phyloP scores from a whole-genome alignment of 2,888 invertebrate species.

The Thelaira solivaga region DNA sequence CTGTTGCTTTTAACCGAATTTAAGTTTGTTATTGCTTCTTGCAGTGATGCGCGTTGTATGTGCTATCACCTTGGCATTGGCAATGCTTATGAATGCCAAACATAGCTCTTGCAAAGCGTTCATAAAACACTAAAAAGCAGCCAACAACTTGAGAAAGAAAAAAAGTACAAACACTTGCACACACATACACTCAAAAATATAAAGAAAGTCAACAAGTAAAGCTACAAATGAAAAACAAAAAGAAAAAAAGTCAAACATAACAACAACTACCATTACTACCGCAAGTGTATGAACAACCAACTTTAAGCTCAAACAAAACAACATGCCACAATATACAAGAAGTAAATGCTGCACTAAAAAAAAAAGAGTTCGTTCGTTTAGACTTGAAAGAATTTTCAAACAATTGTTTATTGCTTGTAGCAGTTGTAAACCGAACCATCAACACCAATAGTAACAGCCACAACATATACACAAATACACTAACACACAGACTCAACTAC shows the following conservation, averaged over 20 bases:
- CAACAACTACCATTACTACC: constrained; percentile 16
- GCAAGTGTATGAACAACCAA: constrained; percentile 39
- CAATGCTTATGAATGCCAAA: constrained; percentile 72
- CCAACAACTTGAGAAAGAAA: constrained; percentile 16
- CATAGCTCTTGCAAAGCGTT: constrained; percentile 42
- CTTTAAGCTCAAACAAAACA: constrained; percentile 42
- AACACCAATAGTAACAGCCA: constrained; percentile 51
- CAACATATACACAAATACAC: constrained; percentile 4
- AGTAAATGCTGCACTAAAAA: constrained; percentile 14
- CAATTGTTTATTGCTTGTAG: constrained; percentile 60
- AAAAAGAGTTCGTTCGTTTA: constrained; percentile 21
- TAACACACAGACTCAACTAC: background rate
- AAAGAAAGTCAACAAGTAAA: constrained; percentile 52
- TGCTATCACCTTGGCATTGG: constrained; percentile 75
- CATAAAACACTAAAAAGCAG: constrained; percentile 26
- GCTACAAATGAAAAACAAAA: constrained; percentile 3
- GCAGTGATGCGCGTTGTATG: constrained; percentile 66
- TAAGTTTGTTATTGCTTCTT: constrained; percentile 45
- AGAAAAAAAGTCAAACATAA: background rate
- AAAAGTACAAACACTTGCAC: background rate
- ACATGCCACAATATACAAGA: constrained; percentile 5
- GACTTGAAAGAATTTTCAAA: constrained; percentile 66
- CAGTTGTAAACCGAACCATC: constrained; percentile 65
- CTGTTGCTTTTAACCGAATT: constrained; percentile 22
- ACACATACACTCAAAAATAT: constrained; percentile 21